These are phyloP conservation scores for Odontocerum albicorne DNA, from an alignment of 2,888 invertebrate genomes.

Conservation along the genomic window DNA sequence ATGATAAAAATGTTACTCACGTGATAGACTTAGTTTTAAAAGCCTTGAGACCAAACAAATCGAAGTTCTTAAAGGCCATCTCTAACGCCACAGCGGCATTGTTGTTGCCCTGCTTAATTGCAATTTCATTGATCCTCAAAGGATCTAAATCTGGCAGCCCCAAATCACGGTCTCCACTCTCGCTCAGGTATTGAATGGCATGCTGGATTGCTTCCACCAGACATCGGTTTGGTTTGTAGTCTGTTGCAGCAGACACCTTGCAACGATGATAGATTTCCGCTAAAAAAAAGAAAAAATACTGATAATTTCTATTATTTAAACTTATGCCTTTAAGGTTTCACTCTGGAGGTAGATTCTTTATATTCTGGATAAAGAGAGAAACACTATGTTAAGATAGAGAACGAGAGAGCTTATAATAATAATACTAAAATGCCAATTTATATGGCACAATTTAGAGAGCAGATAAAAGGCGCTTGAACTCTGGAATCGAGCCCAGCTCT, in stretches of 20 bases:
- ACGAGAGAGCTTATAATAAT: too few species aligned
- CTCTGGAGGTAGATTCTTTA: too few species aligned
- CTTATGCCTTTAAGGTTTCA: too few species aligned
- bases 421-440: too few species aligned
- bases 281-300: slow-evolving; percentile 37
- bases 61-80: slow-evolving; percentile 26
- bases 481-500: too few species aligned
- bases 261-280: slow-evolving; percentile 40
- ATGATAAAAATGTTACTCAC: slow-evolving; percentile 26
- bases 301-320: too few species aligned
- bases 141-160: slow-evolving; percentile 23
- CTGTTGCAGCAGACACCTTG: slow-evolving; percentile 33
- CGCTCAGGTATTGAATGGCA: slow-evolving; percentile 34
- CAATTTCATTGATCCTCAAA: slow-evolving; percentile 19
- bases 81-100: slow-evolving; percentile 23
- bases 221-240: slow-evolving; percentile 40
- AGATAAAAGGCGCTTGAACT: too few species aligned
- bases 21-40: slow-evolving; percentile 13
- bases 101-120: slow-evolving; percentile 10
- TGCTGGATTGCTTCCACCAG: slow-evolving; percentile 37
- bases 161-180: slow-evolving; percentile 35
- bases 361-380: too few species aligned
- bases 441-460: too few species aligned
- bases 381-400: too few species aligned
- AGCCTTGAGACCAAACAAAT: slow-evolving; percentile 19